Evolutionary conservation across 1,140 invertebrate species (phyloP).

Genomic region (Cylas formicarius): DNA sequence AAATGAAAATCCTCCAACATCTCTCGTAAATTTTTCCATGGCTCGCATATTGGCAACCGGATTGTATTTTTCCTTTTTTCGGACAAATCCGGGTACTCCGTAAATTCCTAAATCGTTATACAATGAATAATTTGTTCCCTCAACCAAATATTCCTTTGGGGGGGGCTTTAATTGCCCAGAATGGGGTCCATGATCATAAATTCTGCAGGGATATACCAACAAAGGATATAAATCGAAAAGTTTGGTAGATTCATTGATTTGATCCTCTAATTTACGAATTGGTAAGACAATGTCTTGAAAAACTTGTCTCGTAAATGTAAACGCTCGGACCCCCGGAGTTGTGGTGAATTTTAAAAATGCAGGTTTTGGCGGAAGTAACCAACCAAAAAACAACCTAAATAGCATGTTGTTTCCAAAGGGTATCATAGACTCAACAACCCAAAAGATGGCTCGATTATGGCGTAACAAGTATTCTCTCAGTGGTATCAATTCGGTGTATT

Average conservation of each 20-base stretch:
- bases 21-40: slow-evolving; percentile 52
- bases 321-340: slow-evolving; percentile 47
- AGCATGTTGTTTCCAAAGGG: slow-evolving; percentile 46
- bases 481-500: slow-evolving; percentile 49
- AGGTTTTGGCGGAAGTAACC: slow-evolving; percentile 47
- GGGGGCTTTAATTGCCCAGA: slow-evolving; percentile 45
- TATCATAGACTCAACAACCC: slow-evolving; percentile 51
- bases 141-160: slow-evolving; percentile 42
- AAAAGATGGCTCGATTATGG: slow-evolving; percentile 51
- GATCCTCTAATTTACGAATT: slow-evolving; percentile 47
- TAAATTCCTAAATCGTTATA: slow-evolving; percentile 53
- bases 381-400: slow-evolving; percentile 40
- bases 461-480: slow-evolving; percentile 48
- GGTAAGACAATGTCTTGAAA: slow-evolving; percentile 54
- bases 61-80: slow-evolving; percentile 45
- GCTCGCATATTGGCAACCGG: slow-evolving; percentile 47
- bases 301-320: slow-evolving; percentile 51
- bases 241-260: slow-evolving; percentile 46
- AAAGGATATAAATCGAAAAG: slow-evolving; percentile 50
- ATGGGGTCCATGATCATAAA: slow-evolving; percentile 47
- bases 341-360: slow-evolving; percentile 50
- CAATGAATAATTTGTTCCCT: slow-evolving; percentile 47
- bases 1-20: slow-evolving; percentile 51
- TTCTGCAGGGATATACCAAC: slow-evolving; percentile 50
- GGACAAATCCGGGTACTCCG: slow-evolving; percentile 50